Evolutionary conservation across 2,888 invertebrate species (phyloP).

Genomic region (Brachyopa scutellaris): DNA sequence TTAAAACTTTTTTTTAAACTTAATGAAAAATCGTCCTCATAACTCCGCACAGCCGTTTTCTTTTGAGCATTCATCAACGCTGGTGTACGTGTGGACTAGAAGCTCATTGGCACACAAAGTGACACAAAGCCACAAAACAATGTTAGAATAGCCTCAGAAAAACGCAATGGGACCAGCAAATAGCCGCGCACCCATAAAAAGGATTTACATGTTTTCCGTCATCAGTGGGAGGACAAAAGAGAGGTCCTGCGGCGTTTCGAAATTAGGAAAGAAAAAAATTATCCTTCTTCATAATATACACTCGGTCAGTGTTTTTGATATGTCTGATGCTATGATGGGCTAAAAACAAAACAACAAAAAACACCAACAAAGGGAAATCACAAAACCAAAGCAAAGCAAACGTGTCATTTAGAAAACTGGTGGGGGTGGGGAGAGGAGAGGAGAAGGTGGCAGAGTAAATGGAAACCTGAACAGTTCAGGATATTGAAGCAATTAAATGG

Average conservation of each 20-base stretch:
- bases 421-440: neutral
- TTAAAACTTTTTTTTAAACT: neutral
- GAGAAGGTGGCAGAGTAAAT: slow-evolving; percentile 4
- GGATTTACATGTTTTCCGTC: slow-evolving; percentile 60
- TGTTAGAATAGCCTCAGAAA: slow-evolving; percentile 4
- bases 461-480: slow-evolving; percentile 33
- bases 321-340: neutral
- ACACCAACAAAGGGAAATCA: neutral
- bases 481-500: slow-evolving; percentile 44
- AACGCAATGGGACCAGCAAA: slow-evolving; percentile 33
- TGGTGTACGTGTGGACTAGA: too few relatives aligned
- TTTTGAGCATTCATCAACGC: slow-evolving; percentile 8
- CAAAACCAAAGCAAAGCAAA: slow-evolving; percentile 9
- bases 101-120: slow-evolving; percentile 27
- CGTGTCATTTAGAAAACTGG: neutral
- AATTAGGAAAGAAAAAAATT: slow-evolving; percentile 45
- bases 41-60: neutral
- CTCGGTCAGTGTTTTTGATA: slow-evolving; percentile 39
- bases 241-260: slow-evolving; percentile 49
- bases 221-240: slow-evolving; percentile 44
- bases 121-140: slow-evolving; percentile 7
- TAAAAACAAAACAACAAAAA: slow-evolving; percentile 1
- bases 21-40: neutral
- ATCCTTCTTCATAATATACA: slow-evolving; percentile 42
- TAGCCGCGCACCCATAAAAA: slow-evolving; percentile 45